A percentile compares a stretch with the other conserved stretches of the same genome.
phyloP scores from a whole-genome alignment of 2,113 vertebrate species.

The Leucosticte australis region DNA sequence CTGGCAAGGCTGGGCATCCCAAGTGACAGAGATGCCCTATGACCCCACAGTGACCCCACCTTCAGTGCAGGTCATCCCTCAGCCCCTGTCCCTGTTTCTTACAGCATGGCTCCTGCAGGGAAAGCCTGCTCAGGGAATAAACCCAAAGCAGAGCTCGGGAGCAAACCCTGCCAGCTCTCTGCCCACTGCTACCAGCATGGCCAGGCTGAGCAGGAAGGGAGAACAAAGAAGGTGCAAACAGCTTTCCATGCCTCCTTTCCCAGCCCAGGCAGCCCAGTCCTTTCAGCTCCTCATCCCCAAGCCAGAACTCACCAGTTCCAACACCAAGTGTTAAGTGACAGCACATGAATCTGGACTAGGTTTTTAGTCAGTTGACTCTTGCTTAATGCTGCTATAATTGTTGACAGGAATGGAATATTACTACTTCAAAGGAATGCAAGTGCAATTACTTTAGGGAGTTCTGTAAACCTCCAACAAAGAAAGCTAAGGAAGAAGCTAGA shows the following conservation, averaged over 20 bases:
- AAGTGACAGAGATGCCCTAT: not conserved
- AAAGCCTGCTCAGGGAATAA: not conserved
- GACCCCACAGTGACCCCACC: not conserved
- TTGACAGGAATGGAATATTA: not conserved
- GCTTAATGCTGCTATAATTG: not conserved
- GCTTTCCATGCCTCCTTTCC: not conserved
- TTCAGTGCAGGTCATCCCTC: not conserved
- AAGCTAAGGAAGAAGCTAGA: not conserved
- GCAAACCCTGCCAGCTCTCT: not conserved
- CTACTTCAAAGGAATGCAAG: not conserved
- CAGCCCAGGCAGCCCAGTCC: not conserved
- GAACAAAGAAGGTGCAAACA: not conserved
- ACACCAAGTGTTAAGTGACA: not conserved
- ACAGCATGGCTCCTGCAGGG: not conserved
- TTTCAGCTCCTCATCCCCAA: not conserved
- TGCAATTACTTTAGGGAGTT: not conserved
- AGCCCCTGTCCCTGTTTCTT: not conserved
- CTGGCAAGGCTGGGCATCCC: not conserved
- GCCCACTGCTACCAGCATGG: rapidly evolving
- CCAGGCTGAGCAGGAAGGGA: not conserved
- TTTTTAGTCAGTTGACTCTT: not conserved
- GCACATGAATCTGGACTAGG: not conserved
- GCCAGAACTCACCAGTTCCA: not conserved
- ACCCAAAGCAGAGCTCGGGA: not conserved
- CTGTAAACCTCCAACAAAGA: not conserved